Evolutionary conservation across 1,140 invertebrate genomes (phyloP), one percentile per base, ranked within the genome.

Genomic region (Oryctes rhinoceros): DNA sequence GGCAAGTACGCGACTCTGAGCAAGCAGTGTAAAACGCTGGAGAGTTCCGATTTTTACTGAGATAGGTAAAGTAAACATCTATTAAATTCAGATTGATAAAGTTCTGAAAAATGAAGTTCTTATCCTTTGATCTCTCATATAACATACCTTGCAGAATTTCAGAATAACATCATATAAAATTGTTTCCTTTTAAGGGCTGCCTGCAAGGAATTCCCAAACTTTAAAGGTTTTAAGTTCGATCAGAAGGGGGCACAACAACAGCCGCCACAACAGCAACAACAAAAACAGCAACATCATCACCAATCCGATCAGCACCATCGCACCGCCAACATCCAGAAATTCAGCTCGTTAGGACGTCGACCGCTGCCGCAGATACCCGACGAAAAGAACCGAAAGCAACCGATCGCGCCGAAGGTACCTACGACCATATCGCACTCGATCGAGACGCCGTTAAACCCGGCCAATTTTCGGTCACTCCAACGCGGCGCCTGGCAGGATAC

Each of bases 41-140:
- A 97, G 89, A 95, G 95, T 71, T 96, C 93, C 85, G 96, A 97
- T 90, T 97, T 97, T 89, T 97, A 97, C 94, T 97, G 94, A 96
- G 94, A 92, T 87, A 91, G 86, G 87, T 87, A 67, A 11, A 83
- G 83, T 76, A 48, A 11, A n/a, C 59, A 65, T 65, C 48, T 79
- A 65, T 65, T n/a, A n/a, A n/a, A n/a, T n/a, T n/a, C n/a, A n/a
- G n/a, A n/a, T n/a, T n/a, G n/a, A n/a, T n/a, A n/a, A n/a, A n/a
- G n/a, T n/a, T n/a, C n/a, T n/a, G n/a, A n/a, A n/a, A n/a, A n/a
- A n/a, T n/a, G n/a, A n/a, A n/a, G n/a, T n/a, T n/a, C n/a, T n/a
- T n/a, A n/a, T n/a, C n/a, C n/a, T n/a, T n/a, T n/a, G n/a, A n/a
- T n/a, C n/a, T n/a, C n/a, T n/a, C n/a, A n/a, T n/a, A n/a, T n/a